Base-by-base conservation (phyloP, 2,888 invertebrate species). In the Drosophila tripunctata region DNA sequence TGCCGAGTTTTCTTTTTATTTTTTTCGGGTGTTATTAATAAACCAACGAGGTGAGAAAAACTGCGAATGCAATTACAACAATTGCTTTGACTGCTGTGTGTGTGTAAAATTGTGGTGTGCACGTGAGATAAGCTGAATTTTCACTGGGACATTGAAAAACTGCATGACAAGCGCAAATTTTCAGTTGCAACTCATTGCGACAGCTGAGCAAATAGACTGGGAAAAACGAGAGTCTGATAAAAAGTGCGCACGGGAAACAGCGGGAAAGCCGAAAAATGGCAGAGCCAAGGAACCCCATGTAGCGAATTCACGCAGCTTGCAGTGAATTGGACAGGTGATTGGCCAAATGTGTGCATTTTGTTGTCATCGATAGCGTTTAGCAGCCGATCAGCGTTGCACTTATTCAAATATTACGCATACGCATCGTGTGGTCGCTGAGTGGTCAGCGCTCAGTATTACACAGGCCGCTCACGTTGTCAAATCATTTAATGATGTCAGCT, bases 101-200 rank as follows among this genome's bases (percentile, higher is more conserved):
- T 47, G 50, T 57, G 33, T 40, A 22, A 10, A 57, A 47, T 33
- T 50, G 36, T 67, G 60, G 22, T 50, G 48, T 2, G 79, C 79
- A 77, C 80, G 81, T 81, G 78, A 78, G 82, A 85, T 83, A 85
- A 83, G 79, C 72, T 54, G 43, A 52, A 72, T 77, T 69, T 62
- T 62, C 40, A 12, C 14, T 19, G 51, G 15, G 60, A 67, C 71
- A 67, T 64, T 75, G 73, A 58, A 67, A 57, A 68, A 75, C 73
- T 67, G 65, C 60, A 38, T 35, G 47, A 60, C 65, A 61, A 30
- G 60, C 57, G 50, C 52, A 58, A 62, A 62, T 55, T 58, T 60
- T 40, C 65, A 31, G 19, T 41, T 10, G 15, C 40, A 52, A 30
- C 57, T 43, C 60, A 63, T 35, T 43, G 67, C 52, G 70, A 55